These are phyloP conservation scores for Cynaeus angustus DNA, from an alignment of 2,888 invertebrate genomes.

Conservation along the genomic window DNA sequence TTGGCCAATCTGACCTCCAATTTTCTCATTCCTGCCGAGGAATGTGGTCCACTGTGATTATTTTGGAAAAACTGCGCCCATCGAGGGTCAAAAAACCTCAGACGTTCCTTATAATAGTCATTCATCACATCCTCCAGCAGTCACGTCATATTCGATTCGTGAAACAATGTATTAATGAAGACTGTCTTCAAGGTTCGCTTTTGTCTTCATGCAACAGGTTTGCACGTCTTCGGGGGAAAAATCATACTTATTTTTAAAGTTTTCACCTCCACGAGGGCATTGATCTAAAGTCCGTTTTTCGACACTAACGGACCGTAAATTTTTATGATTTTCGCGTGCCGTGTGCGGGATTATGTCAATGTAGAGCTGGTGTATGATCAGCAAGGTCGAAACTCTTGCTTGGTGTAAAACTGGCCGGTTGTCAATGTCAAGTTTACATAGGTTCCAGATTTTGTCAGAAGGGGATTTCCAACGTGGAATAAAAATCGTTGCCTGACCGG, in stretches of 20 bases:
- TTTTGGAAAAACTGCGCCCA: constrained; percentile 9
- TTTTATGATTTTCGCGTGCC: constrained; percentile 6
- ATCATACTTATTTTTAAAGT: no score
- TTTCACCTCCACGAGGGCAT: not conserved
- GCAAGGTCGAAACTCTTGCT: not conserved
- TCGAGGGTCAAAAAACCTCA: constrained; percentile 4
- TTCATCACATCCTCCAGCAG: constrained; percentile 25
- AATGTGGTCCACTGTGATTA: constrained; percentile 23
- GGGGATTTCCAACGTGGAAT: no score
- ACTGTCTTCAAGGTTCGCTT: constrained; percentile 9
- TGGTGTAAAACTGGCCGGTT: constrained; percentile 6
- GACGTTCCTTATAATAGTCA: constrained; percentile 7
- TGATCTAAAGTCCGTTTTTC: constrained; percentile 2
- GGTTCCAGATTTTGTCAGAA: no score
- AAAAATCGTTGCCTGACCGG: no score
- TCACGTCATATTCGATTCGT: constrained; percentile 20
- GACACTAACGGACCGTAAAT: constrained; percentile 11
- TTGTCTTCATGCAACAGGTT: not conserved
- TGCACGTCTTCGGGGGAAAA: not conserved
- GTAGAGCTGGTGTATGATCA: not conserved
- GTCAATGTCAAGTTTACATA: not conserved
- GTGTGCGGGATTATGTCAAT: not conserved
- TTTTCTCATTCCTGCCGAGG: constrained; percentile 48
- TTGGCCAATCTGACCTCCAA: constrained; percentile 56
- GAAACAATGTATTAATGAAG: constrained; percentile 4